phyloP scores from a whole-genome alignment of 2,888 invertebrate species.

The Podabrus alpinus region DNA sequence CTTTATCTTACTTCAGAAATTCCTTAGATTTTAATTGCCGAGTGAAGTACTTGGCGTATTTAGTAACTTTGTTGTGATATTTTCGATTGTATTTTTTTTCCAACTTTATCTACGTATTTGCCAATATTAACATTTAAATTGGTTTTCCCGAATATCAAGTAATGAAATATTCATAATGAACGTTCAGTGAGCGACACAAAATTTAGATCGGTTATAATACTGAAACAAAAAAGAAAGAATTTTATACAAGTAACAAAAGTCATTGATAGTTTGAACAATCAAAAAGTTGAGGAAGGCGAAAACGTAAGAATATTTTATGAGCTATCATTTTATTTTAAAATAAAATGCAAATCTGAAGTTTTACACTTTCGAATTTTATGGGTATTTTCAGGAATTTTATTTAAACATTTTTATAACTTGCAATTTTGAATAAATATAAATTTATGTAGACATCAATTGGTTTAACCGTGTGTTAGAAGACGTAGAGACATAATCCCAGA shows the following conservation, averaged over 20 bases:
- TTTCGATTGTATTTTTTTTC: no score
- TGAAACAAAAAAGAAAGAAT: not conserved
- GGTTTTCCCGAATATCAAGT: not conserved
- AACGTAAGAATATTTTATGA: not conserved
- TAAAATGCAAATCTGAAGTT: not conserved
- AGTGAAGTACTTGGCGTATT: not conserved
- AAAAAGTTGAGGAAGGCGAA: not conserved
- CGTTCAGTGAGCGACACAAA: not conserved
- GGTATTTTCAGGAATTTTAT: not conserved
- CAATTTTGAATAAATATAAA: not conserved
- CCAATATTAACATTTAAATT: not conserved
- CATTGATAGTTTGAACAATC: not conserved
- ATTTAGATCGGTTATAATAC: not conserved
- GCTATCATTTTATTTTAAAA: not conserved
- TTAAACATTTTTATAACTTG: not conserved
- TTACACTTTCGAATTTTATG: not conserved
- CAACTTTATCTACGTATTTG: no score
- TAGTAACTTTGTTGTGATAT: not conserved
- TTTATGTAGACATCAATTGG: conserved; percentile 32
- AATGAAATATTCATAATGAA: not conserved
- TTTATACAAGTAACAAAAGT: not conserved
- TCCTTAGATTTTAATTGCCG: not conserved
- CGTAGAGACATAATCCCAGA: conserved; percentile 24
- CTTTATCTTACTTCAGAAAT: not conserved
- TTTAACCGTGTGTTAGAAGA: conserved; percentile 24